Evolutionary conservation across 2,797 vertebrate genomes (phyloP).

Genomic region (Silurus lanzhouensis): DNA sequence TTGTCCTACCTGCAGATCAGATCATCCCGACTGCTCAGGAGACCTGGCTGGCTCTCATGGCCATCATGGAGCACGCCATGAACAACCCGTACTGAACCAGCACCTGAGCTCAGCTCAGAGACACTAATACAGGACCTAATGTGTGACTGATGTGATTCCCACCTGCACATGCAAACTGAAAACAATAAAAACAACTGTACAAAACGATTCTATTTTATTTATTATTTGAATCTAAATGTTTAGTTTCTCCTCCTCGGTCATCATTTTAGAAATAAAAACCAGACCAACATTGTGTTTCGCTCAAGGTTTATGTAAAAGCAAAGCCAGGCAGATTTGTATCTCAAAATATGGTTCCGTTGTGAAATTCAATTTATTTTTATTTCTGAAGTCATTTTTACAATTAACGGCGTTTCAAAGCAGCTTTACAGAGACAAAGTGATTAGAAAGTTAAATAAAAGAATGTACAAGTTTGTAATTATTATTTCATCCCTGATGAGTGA

Average conservation of each 20-base stretch:
- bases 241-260: not conserved
- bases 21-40: constrained; percentile 88
- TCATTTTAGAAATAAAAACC: not conserved
- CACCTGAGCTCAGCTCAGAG: not conserved
- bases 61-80: constrained; percentile 81
- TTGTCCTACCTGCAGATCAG: constrained; percentile 87
- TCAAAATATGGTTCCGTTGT: not conserved
- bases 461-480: too few relatives aligned
- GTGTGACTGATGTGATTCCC: not conserved
- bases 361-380: too few relatives aligned
- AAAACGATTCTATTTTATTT: too few relatives aligned
- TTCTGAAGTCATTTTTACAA: too few relatives aligned
- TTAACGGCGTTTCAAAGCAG: too few relatives aligned
- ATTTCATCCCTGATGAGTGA: too few relatives aligned
- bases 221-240: not conserved
- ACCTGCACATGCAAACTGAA: not conserved
- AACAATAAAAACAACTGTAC: not conserved
- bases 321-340: not conserved
- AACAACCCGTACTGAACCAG: constrained; percentile 70
- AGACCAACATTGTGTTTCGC: not conserved
- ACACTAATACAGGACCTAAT: not conserved
- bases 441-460: too few relatives aligned
- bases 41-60: constrained; percentile 85
- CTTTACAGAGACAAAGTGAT: too few relatives aligned
- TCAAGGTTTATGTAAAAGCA: not conserved